These are phyloP conservation scores for Tetranychus piercei DNA, from an alignment of 2,888 invertebrate species.

Conservation along the genomic window DNA sequence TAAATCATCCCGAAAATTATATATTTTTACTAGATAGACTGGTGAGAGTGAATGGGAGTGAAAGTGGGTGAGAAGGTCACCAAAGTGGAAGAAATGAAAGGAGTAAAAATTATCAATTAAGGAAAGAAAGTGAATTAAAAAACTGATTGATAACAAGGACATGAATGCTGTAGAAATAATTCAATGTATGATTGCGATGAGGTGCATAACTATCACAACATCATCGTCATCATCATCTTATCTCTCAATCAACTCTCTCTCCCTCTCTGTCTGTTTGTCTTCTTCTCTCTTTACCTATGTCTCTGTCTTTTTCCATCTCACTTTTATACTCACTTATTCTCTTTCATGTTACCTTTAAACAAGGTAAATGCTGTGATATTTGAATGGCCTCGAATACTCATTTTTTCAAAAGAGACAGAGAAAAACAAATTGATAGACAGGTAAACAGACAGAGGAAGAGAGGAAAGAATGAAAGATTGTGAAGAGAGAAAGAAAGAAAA, in stretches of 20 bases:
- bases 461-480: neutral
- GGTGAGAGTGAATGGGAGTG: neutral
- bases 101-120: neutral
- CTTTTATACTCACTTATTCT: neutral
- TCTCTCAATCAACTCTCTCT: slow-evolving; percentile 8
- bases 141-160: neutral
- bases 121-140: slow-evolving; percentile 1
- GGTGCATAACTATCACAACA: slow-evolving; percentile 1
- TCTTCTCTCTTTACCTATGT: neutral
- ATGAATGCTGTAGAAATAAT: neutral
- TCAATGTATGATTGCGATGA: neutral
- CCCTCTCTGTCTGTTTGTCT: slow-evolving; percentile 4
- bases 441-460: slow-evolving; percentile 1
- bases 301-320: slow-evolving; percentile 2
- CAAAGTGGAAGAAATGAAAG: neutral
- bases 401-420: slow-evolving; percentile 6
- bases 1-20: neutral
- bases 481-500: slow-evolving; percentile 5
- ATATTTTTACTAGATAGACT: neutral
- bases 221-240: neutral
- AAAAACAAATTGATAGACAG: neutral
- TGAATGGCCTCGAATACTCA: slow-evolving; percentile 8
- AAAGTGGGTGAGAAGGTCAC: neutral
- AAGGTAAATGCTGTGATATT: slow-evolving; percentile 2
- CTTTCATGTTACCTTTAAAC: slow-evolving; percentile 1